These are phyloP conservation scores for Virgularia gustaviana DNA, from an alignment of 92 coral and sea anemone genomes.

Conservation along the genomic window DNA sequence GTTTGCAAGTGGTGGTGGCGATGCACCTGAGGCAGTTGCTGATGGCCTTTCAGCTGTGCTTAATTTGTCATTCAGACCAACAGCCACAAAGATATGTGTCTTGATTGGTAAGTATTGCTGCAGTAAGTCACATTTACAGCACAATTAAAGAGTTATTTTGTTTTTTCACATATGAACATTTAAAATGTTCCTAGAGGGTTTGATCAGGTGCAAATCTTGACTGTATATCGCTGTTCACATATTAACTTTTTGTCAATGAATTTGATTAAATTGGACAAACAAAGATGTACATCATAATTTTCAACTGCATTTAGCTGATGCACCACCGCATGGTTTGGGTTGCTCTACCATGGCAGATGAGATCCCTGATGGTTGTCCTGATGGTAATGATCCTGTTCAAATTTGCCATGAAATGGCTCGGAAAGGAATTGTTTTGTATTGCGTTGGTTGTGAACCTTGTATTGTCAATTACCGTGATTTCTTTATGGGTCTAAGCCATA, in stretches of 20 bases:
- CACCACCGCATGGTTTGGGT: slow-evolving; percentile 93
- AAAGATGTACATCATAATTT: too few species aligned
- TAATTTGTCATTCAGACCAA: slow-evolving; percentile 60
- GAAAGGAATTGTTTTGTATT: slow-evolving; percentile 77
- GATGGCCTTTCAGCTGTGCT: slow-evolving; percentile 65
- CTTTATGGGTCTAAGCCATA: slow-evolving; percentile 69
- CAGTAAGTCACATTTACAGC: neutral
- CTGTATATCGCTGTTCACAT: too few species aligned
- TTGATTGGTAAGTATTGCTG: slow-evolving; percentile 71
- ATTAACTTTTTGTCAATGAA: too few species aligned
- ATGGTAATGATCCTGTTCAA: slow-evolving; percentile 63
- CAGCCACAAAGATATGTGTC: slow-evolving; percentile 86
- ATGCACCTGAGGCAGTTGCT: slow-evolving; percentile 88
- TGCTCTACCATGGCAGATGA: slow-evolving; percentile 48
- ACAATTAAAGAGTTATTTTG: neutral
- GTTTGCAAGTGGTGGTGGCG: slow-evolving; percentile 91
- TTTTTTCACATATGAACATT: too few species aligned
- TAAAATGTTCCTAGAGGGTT: too few species aligned
- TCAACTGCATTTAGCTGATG: slow-evolving; percentile 90
- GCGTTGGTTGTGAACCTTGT: slow-evolving; percentile 88
- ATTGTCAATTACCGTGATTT: slow-evolving; percentile 65
- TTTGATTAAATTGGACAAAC: too few species aligned
- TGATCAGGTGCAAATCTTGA: too few species aligned
- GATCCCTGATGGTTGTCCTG: slow-evolving; percentile 86
- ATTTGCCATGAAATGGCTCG: slow-evolving; percentile 70